Conservation (phyloP, 2,113 vertebrate genomes). For the Phoxinus phoxinus region DNA sequence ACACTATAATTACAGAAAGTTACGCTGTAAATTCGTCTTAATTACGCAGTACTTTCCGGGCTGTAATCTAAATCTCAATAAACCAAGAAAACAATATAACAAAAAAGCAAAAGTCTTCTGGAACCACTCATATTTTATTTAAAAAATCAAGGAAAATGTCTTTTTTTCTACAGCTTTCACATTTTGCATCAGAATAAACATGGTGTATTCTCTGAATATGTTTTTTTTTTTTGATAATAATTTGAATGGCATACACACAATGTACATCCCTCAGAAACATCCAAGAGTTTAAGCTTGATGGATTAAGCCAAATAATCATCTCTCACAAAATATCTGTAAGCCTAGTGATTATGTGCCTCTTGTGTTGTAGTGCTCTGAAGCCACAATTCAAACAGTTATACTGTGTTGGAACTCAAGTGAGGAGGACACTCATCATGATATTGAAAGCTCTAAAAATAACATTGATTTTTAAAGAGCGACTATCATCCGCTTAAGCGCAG, state of each 20-base stretch:
- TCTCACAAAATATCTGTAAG: background rate
- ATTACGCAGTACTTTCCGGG: too few species aligned
- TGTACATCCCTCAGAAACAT: background rate
- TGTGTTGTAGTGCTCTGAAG: constrained; percentile 2
- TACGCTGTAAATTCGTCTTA: too few species aligned
- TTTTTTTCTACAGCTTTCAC: background rate
- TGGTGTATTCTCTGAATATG: background rate
- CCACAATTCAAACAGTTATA: background rate
- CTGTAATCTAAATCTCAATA: too few species aligned
- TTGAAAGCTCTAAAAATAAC: background rate
- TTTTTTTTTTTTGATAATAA: background rate
- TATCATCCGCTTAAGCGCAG: background rate
- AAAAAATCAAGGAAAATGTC: background rate
- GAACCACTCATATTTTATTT: background rate
- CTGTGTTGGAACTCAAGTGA: background rate
- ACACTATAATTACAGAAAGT: too few species aligned
- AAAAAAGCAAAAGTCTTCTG: background rate
- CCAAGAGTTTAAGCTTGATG: background rate
- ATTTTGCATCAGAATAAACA: background rate
- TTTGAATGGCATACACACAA: background rate
- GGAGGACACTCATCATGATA: background rate
- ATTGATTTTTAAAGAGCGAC: background rate
- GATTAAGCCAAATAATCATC: background rate
- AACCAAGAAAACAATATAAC: background rate
- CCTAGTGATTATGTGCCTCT: constrained; percentile 5